A percentile compares a stretch with the other conserved stretches of the same genome.
Conservation (phyloP, 2,113 vertebrate genomes). For the Galeopterus variegatus region DNA sequence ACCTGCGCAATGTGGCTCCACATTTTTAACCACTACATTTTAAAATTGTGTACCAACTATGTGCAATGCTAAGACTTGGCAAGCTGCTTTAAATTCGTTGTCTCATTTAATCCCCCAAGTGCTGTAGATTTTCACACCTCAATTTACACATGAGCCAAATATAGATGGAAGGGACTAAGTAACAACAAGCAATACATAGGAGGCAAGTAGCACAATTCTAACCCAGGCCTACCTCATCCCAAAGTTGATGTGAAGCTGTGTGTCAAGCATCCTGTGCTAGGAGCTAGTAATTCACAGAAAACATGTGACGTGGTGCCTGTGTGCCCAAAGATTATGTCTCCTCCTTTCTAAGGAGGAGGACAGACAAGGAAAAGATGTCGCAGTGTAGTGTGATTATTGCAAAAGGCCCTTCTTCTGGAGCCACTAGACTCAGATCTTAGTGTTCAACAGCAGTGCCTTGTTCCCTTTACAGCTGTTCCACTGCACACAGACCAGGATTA, state of each 20-base stretch:
- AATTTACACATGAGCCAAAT: not conserved
- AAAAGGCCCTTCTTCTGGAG: not conserved
- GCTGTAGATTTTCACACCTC: not conserved
- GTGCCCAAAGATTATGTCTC: not conserved
- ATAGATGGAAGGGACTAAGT: not conserved
- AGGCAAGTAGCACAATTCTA: not conserved
- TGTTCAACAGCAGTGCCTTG: not conserved
- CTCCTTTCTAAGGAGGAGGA: not conserved
- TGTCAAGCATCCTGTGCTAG: not conserved
- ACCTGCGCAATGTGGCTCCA: not conserved
- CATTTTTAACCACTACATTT: not conserved
- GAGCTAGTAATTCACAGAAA: not conserved
- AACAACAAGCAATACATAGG: not conserved
- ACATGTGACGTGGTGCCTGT: not conserved
- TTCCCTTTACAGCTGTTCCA: not conserved
- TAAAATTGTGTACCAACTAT: not conserved
- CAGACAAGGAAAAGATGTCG: not conserved
- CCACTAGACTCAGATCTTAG: not conserved
- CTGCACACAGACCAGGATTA: not conserved
- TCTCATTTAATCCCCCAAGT: constrained; percentile 5
- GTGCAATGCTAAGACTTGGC: not conserved
- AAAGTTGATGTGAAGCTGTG: not conserved
- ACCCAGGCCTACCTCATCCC: not conserved
- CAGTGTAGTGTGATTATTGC: not conserved
- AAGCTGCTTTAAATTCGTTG: not conserved